These are phyloP conservation scores for Macropis europaea DNA, from an alignment of 2,888 invertebrate genomes.

Conservation along the genomic window DNA sequence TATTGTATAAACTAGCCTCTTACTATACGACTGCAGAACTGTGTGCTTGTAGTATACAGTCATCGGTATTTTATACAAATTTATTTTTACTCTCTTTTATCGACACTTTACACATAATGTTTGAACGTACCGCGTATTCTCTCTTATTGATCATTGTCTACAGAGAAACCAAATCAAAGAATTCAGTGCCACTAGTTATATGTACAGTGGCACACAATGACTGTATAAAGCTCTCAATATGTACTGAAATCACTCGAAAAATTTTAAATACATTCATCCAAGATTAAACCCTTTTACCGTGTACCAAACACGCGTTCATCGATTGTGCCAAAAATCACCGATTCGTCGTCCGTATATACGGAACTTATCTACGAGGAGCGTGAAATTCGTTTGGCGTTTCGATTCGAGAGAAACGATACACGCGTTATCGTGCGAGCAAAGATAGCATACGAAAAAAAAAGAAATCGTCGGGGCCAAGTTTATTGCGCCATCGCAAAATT, in stretches of 20 bases:
- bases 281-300: no score
- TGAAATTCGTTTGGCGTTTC: no score
- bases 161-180: constrained; percentile 10
- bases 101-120: background rate
- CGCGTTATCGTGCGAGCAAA: no score
- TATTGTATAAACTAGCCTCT: constrained; percentile 73
- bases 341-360: no score
- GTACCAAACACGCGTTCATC: no score
- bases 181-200: background rate
- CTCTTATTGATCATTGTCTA: constrained; percentile 13
- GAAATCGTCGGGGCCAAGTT: background rate
- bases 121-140: constrained; percentile 8
- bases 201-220: constrained; percentile 4
- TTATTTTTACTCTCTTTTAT: constrained; percentile 18
- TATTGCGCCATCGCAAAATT: constrained; percentile 3
- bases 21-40: constrained; percentile 16
- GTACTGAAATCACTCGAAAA: background rate
- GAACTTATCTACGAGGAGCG: no score
- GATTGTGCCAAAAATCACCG: no score
- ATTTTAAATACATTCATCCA: constrained; percentile 9
- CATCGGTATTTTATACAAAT: constrained; percentile 6
- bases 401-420: no score
- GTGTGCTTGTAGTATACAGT: constrained; percentile 19
- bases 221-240: constrained; percentile 16
- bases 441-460: no score